phyloP scores from a whole-genome alignment of 1,140 invertebrate genomes.

The Hylaeus volcanicus region DNA sequence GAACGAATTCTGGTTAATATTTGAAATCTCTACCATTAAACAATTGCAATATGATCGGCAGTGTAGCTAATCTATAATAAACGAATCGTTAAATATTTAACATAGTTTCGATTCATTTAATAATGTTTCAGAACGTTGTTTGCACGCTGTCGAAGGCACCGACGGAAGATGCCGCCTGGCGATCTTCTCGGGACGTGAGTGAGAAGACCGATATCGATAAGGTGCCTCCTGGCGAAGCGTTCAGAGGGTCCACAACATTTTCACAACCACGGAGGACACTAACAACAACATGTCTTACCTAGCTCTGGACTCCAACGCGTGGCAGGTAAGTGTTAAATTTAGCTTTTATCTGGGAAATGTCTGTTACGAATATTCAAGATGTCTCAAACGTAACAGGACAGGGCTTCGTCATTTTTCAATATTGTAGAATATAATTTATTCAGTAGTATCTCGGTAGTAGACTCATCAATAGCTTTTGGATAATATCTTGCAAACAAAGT shows the following conservation, averaged over 20 bases:
- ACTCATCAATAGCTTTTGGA: too few relatives aligned
- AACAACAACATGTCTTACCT: constrained; percentile 79
- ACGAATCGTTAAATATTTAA: too few relatives aligned
- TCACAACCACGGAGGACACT: constrained; percentile 65
- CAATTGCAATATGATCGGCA: too few relatives aligned
- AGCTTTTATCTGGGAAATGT: background rate
- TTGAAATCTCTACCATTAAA: too few relatives aligned
- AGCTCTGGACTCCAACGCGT: constrained; percentile 78
- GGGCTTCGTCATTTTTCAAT: too few relatives aligned
- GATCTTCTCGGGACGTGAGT: constrained; percentile 70
- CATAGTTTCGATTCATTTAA: background rate
- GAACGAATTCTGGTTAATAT: too few relatives aligned
- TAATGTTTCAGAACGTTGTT: constrained; percentile 45
- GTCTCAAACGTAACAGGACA: background rate
- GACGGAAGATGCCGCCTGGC: constrained; percentile 62
- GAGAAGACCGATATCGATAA: constrained; percentile 53
- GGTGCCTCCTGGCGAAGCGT: constrained; percentile 34
- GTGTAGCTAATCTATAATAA: too few relatives aligned
- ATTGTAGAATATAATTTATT: too few relatives aligned
- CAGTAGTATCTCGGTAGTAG: too few relatives aligned
- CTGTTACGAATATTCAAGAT: background rate
- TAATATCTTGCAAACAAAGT: too few relatives aligned
- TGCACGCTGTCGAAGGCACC: constrained; percentile 39
- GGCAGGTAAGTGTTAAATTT: constrained; percentile 75
- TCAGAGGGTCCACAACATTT: constrained; percentile 35